These are phyloP conservation scores for Mylabris phalerata DNA, from an alignment of 1,140 invertebrate genomes.

Conservation along the genomic window DNA sequence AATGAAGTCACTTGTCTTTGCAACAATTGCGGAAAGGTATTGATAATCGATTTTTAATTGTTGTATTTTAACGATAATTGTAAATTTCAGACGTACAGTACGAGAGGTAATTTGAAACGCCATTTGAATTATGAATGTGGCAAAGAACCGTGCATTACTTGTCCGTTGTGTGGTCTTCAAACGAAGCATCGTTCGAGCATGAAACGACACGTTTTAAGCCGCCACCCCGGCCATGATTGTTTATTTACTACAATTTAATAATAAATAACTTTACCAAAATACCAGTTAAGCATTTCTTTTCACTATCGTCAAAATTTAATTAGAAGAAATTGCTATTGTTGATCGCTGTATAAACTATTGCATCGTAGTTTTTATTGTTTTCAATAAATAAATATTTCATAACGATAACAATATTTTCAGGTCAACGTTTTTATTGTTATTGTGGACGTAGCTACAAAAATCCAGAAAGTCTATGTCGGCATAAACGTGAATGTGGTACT, in stretches of 20 bases:
- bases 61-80: neutral
- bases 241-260: constrained; percentile 5
- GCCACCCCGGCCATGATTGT: constrained; percentile 9
- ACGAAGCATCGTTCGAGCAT: constrained; percentile 10
- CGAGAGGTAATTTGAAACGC: constrained; percentile 6
- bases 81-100: constrained; percentile 4
- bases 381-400: neutral
- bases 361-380: no score
- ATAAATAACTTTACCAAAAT: neutral
- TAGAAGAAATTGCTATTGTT: no score
- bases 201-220: constrained; percentile 3
- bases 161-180: constrained; percentile 22
- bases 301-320: no score
- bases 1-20: constrained; percentile 6
- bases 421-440: constrained; percentile 2
- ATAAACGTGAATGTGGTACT: constrained; percentile 17
- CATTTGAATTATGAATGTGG: constrained; percentile 46
- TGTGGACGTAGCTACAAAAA: constrained; percentile 12
- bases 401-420: neutral
- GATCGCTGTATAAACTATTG: no score
- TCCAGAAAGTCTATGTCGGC: constrained; percentile 5
- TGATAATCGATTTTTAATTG: neutral
- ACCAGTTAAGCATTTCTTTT: no score
- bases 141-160: constrained; percentile 47
- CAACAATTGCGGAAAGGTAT: constrained; percentile 15